Conservation (phyloP, 2,888 invertebrate genomes). For the Clistopyga incitator region DNA sequence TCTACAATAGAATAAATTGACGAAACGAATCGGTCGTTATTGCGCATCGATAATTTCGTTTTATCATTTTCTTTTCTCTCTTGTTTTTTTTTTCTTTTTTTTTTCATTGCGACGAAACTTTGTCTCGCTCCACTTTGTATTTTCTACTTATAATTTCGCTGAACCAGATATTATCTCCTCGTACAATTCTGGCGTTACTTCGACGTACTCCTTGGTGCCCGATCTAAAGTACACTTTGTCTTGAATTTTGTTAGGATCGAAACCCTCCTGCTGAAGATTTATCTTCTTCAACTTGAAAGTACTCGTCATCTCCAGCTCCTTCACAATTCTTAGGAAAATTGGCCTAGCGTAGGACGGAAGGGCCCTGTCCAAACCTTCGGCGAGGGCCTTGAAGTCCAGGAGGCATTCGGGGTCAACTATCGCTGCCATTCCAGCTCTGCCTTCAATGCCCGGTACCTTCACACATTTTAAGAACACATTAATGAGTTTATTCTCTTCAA, state of each 20-base stretch:
- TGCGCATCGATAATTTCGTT: constrained; percentile 52
- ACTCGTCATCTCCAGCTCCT: constrained; percentile 87
- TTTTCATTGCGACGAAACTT: constrained; percentile 46
- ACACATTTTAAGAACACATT: background rate
- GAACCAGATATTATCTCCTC: constrained; percentile 85
- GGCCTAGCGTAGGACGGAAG: constrained; percentile 88
- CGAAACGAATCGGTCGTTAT: constrained; percentile 43
- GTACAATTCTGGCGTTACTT: constrained; percentile 86
- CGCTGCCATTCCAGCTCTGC: constrained; percentile 89
- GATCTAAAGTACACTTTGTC: constrained; percentile 86
- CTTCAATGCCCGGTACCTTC: constrained; percentile 85
- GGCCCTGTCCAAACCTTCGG: constrained; percentile 83
- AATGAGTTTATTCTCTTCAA: background rate
- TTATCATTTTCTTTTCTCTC: constrained; percentile 13
- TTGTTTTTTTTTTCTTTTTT: constrained; percentile 13
- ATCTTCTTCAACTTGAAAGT: constrained; percentile 89
- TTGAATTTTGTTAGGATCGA: constrained; percentile 85
- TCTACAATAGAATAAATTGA: constrained; percentile 56
- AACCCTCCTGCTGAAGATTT: constrained; percentile 87
- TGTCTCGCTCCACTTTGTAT: constrained; percentile 12
- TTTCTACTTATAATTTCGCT: constrained; percentile 79
- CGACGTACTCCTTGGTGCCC: constrained; percentile 87
- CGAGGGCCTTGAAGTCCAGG: constrained; percentile 83
- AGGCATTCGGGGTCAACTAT: constrained; percentile 85
- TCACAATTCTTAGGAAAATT: constrained; percentile 87